Conservation (phyloP, 2,888 invertebrate species). For the Linyphia triangularis region DNA sequence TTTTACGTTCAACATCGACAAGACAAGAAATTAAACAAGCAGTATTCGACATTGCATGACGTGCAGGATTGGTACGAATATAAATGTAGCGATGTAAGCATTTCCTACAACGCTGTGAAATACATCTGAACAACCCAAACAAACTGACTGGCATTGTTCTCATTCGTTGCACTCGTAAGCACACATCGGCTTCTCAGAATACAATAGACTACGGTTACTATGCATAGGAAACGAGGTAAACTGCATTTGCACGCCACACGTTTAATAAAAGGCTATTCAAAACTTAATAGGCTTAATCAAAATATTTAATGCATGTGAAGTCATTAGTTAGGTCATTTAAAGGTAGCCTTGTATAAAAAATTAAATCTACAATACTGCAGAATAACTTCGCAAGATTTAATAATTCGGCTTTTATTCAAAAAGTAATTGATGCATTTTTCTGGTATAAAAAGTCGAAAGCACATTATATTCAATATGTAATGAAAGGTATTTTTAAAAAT, state of each 20-base stretch:
- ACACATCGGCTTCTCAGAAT: conserved; percentile 1
- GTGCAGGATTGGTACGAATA: not conserved
- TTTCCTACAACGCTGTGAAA: not conserved
- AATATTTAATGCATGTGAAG: not conserved
- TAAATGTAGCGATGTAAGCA: not conserved
- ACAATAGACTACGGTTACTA: conserved; percentile 21
- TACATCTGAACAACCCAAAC: not conserved
- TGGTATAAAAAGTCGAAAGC: no score
- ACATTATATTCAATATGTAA: no score
- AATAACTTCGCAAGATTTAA: no score
- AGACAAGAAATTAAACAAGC: no score
- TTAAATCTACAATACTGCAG: no score
- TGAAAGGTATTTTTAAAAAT: no score
- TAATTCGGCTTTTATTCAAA: no score
- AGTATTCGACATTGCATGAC: no score
- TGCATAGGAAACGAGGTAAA: conserved; percentile 33
- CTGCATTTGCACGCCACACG: not conserved
- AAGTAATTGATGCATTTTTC: no score
- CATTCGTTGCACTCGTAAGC: conserved; percentile 5
- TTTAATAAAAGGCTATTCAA: conserved; percentile 1
- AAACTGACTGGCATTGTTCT: conserved; percentile 5
- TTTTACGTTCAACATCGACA: no score
- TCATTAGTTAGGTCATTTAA: no score
- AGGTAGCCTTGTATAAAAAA: no score
- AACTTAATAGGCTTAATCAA: not conserved